phyloP scores from a whole-genome alignment of 2,113 vertebrate genomes.

The Trematocara nigrifrons region DNA sequence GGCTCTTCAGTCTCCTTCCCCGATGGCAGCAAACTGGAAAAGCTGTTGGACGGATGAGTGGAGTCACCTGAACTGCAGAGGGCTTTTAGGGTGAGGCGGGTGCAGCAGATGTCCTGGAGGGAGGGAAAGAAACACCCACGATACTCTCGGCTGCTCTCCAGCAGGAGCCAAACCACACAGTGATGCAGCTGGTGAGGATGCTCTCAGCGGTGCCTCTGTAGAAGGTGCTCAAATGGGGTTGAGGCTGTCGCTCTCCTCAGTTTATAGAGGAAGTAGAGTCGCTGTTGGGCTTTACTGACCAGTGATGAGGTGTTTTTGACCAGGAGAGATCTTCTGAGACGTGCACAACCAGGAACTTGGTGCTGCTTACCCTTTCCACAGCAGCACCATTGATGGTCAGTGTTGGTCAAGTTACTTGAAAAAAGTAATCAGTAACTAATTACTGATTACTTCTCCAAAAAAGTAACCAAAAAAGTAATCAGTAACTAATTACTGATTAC shows the following conservation, averaged over 20 bases:
- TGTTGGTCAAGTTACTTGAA: too few relatives aligned
- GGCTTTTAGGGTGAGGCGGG: not conserved
- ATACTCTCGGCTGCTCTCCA: not conserved
- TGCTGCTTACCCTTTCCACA: not conserved
- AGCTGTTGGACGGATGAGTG: not conserved
- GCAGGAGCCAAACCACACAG: accelerated
- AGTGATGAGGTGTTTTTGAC: not conserved
- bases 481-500: too few relatives aligned
- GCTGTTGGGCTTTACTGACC: not conserved
- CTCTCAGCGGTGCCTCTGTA: not conserved
- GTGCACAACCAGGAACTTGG: not conserved
- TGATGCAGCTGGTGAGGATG: not conserved
- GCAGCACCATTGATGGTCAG: not conserved
- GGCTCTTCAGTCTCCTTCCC: not conserved
- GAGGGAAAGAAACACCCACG: not conserved
- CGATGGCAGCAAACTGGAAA: not conserved
- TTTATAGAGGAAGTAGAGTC: not conserved
- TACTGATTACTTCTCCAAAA: too few relatives aligned
- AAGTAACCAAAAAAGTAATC: too few relatives aligned
- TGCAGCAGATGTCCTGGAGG: not conserved
- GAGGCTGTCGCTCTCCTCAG: accelerated
- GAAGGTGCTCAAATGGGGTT: not conserved
- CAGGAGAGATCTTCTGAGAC: not conserved
- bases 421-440: too few relatives aligned
- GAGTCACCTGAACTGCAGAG: not conserved